Conservation (phyloP, 2,797 vertebrate genomes). For the Gobionotothen gibberifrons region DNA sequence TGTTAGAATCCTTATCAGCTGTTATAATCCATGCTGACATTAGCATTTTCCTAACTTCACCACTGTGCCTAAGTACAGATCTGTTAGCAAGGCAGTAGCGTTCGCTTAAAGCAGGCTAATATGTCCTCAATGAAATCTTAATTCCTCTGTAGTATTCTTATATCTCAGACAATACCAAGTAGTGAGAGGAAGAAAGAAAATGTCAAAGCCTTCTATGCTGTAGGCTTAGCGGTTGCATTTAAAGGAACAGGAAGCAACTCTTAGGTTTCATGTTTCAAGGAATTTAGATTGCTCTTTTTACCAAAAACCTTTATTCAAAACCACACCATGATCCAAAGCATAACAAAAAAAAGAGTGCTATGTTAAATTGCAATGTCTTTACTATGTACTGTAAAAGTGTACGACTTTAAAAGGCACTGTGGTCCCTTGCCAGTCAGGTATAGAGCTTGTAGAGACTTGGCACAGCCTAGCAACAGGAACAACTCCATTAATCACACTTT, state of each 20-base stretch:
- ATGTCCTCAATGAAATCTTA: not conserved
- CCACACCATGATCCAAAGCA: not conserved
- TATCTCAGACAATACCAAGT: no score
- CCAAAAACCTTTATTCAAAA: not conserved
- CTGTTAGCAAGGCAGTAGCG: not conserved
- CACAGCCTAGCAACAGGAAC: no score
- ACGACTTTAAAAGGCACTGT: not conserved
- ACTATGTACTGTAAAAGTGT: not conserved
- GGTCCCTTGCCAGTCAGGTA: not conserved
- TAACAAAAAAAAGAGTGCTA: not conserved
- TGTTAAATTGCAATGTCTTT: not conserved
- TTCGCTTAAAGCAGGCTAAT: not conserved
- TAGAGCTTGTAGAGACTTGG: not conserved
- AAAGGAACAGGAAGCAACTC: conserved; percentile 1
- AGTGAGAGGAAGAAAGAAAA: not conserved
- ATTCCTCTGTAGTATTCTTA: not conserved
- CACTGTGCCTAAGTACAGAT: not conserved
- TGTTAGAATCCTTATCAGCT: not conserved
- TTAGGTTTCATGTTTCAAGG: not conserved
- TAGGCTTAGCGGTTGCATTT: conserved; percentile 7
- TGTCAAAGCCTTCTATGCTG: not conserved
- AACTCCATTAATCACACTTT: no score
- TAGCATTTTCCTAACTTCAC: not conserved
- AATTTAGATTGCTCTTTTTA: not conserved
- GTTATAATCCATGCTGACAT: not conserved